Percentiles rank a stretch among this genome's conserved stretches.
These are phyloP conservation scores for Tiliqua scincoides DNA, from an alignment of 2,113 vertebrate genomes.

Conservation along the genomic window DNA sequence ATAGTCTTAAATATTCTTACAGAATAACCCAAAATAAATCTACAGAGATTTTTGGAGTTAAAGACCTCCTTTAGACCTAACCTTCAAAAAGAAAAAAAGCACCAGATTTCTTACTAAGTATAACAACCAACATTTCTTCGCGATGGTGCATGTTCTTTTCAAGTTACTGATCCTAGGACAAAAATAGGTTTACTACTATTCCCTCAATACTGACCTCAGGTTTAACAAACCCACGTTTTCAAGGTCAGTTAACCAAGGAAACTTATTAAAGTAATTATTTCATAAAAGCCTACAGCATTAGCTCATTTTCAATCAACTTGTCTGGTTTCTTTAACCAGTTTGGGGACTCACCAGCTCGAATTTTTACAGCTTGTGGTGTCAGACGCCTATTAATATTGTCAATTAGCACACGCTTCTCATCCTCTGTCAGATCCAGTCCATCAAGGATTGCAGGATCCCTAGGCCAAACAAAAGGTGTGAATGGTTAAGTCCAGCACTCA, in stretches of 20 bases:
- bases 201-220: neutral
- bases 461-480: slow-evolving; percentile 24
- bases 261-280: neutral
- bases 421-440: slow-evolving; percentile 92
- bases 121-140: neutral
- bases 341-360: slow-evolving; percentile 87
- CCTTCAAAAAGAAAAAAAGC: neutral
- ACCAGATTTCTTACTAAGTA: neutral
- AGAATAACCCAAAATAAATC: neutral
- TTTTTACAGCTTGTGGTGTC: slow-evolving; percentile 97
- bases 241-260: neutral
- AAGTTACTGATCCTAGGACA: neutral
- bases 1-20: neutral
- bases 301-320: neutral
- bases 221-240: neutral
- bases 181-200: neutral
- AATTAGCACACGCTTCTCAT: slow-evolving; percentile 90
- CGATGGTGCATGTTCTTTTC: neutral
- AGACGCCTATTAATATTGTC: slow-evolving; percentile 98
- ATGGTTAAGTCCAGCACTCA: slow-evolving; percentile 7
- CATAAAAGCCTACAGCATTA: neutral
- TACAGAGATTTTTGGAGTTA: neutral
- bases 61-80: neutral
- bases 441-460: slow-evolving; percentile 95
- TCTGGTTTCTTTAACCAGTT: neutral